phyloP scores from a whole-genome alignment of 2,113 vertebrate species.

The Colistium nudipinnis region DNA sequence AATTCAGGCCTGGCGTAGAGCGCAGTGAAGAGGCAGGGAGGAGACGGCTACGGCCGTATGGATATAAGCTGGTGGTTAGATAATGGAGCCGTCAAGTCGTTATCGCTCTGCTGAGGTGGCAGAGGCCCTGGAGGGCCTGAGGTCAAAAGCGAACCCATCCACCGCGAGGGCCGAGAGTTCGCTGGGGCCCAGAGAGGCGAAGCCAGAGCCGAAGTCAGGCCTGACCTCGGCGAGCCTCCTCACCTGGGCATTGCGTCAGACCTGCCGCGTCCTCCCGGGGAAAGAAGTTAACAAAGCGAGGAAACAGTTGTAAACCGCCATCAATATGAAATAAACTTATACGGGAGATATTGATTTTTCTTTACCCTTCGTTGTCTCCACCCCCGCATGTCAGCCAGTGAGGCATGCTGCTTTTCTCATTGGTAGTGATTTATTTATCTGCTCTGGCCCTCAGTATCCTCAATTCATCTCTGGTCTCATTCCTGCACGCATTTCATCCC shows the following conservation, averaged over 20 bases:
- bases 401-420: conserved; percentile 44
- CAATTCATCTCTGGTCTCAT: conserved; percentile 42
- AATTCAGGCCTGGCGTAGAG: conserved; percentile 45
- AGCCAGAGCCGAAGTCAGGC: conserved; percentile 28
- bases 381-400: conserved; percentile 44
- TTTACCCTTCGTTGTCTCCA: conserved; percentile 50
- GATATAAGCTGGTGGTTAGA: conserved; percentile 30
- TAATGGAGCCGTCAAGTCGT: conserved; percentile 24
- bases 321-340: conserved; percentile 76
- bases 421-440: conserved; percentile 64
- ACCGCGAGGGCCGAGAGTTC: conserved; percentile 12
- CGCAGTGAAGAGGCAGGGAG: conserved; percentile 25
- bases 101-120: conserved; percentile 22
- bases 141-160: conserved; percentile 13
- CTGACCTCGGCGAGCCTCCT: conserved; percentile 53
- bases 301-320: conserved; percentile 63
- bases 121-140: not conserved
- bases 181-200: conserved; percentile 36
- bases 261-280: conserved; percentile 25
- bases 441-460: conserved; percentile 43
- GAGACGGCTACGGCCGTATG: conserved; percentile 27
- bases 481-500: not conserved
- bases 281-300: conserved; percentile 18
- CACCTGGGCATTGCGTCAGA: conserved; percentile 36
- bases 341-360: conserved; percentile 73